Evolutionary conservation across 2,888 invertebrate genomes (phyloP).

Genomic region (Andricus curvator): DNA sequence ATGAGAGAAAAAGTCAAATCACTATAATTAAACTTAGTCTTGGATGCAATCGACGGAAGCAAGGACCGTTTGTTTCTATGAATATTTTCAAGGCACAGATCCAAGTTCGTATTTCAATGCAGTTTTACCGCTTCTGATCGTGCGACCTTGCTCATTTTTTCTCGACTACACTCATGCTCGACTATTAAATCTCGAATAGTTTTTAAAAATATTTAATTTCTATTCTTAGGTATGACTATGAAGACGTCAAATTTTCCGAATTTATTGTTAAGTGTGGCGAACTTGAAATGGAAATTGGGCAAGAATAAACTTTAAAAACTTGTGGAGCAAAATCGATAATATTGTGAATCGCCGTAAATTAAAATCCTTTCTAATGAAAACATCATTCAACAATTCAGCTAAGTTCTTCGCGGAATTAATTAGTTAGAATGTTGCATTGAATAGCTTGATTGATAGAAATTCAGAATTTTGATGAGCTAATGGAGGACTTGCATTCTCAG

Average conservation of each 20-base stretch:
- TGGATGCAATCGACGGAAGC: slow-evolving; percentile 30
- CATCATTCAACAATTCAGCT: neutral
- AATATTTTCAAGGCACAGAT: slow-evolving; percentile 38
- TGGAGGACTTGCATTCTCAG: neutral
- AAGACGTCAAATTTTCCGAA: too few relatives aligned
- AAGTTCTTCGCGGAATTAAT: neutral
- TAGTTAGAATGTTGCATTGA: neutral
- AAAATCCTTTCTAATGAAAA: neutral
- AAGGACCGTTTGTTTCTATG: slow-evolving; percentile 37
- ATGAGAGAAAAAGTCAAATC: slow-evolving; percentile 24
- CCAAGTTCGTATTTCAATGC: slow-evolving; percentile 33
- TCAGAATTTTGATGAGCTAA: neutral
- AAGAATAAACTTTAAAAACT: neutral
- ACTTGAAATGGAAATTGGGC: neutral
- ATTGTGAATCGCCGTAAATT: neutral
- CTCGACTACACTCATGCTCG: neutral
- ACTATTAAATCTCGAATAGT: neutral
- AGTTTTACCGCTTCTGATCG: slow-evolving; percentile 30
- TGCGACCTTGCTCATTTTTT: slow-evolving; percentile 30
- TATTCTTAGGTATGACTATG: too few relatives aligned
- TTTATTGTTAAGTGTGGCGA: too few relatives aligned
- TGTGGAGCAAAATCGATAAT: neutral
- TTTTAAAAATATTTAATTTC: neutral
- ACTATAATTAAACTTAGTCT: slow-evolving; percentile 32
- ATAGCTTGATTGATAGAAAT: neutral